Conservation (phyloP, 2,888 invertebrate species). For the Harmothoe impar region DNA sequence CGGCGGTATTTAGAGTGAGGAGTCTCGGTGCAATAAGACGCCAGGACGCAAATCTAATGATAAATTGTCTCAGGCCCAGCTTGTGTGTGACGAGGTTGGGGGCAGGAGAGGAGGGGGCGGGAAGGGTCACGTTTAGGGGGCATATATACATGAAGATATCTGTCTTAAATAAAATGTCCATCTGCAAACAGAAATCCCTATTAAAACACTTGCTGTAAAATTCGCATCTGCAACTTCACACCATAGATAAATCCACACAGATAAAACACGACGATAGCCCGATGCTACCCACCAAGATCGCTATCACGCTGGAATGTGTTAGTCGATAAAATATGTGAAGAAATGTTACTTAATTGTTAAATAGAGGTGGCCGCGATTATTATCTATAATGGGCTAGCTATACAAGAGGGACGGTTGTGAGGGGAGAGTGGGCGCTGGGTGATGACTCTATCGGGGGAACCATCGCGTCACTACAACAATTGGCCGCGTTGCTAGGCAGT, state of each 20-base stretch:
- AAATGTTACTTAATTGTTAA: too few species aligned
- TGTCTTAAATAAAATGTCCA: background rate
- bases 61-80: conserved; percentile 33
- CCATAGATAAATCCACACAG: too few species aligned
- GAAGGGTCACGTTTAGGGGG: background rate
- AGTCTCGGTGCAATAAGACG: conserved; percentile 21
- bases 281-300: background rate
- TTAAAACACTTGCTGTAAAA: too few species aligned
- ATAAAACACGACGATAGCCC: too few species aligned
- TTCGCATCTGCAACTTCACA: too few species aligned
- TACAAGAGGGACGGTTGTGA: background rate
- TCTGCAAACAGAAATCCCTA: too few species aligned
- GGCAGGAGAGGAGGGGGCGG: background rate
- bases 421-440: background rate
- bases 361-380: too few species aligned
- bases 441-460: conserved; percentile 5
- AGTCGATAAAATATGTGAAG: background rate
- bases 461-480: conserved; percentile 14
- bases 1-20: background rate
- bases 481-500: conserved; percentile 53
- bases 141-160: background rate
- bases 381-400: background rate
- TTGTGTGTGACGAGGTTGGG: background rate
- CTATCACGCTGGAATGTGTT: background rate
- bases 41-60: conserved; percentile 27